Evolutionary conservation across 2,888 invertebrate genomes (phyloP), one percentile per base, ranked within the genome.

Genomic region (Corythucha ciliata): DNA sequence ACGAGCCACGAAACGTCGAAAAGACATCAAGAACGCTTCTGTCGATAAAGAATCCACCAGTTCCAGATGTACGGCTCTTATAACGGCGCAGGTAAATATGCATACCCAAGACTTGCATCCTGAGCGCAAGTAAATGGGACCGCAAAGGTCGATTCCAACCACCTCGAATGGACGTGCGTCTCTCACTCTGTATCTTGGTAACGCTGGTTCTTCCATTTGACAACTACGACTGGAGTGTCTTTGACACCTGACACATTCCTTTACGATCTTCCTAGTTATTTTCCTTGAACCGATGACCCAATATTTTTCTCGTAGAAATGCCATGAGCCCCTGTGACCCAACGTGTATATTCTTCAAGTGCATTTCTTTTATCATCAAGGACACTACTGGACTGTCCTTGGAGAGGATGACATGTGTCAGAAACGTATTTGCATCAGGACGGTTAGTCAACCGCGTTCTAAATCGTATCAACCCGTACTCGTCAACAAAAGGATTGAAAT

Each of bases 11-110:
- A n/a, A n/a, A n/a, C n/a, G n/a, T 25, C 63, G 42, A 6, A 69
- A 52, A 5, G 63, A 61, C 21, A 56, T 46, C 12, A 68, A 18
- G 54, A 68, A 68, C 18, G 58, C 49, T 10, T 59, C 53, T 0
- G 66, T 63, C 3, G 61, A 60, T 10, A 68, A 50, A 8, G 63
- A 59, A 0, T 47, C 52, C 1, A 65, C 59, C 3, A 67, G 21
- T 57, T 69, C 68, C 6, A 71, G 52, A 55, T 69, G 68, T 4
- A 69, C 57, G 0, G 63, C 62, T 14, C 67, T 53, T 29, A 65
- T 68, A 0, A 66, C 59, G 1, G 68, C 65, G 59, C 69, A 70
- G 0, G 68, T 69, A 50, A 63, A 65, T 6, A 70, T 29, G 10
- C 60, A 57, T 8, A 69, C 58, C 63, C 64, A 68, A 4, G 56